Base-by-base conservation (phyloP, 2,888 invertebrate species). In the Tenthredo notha region DNA sequence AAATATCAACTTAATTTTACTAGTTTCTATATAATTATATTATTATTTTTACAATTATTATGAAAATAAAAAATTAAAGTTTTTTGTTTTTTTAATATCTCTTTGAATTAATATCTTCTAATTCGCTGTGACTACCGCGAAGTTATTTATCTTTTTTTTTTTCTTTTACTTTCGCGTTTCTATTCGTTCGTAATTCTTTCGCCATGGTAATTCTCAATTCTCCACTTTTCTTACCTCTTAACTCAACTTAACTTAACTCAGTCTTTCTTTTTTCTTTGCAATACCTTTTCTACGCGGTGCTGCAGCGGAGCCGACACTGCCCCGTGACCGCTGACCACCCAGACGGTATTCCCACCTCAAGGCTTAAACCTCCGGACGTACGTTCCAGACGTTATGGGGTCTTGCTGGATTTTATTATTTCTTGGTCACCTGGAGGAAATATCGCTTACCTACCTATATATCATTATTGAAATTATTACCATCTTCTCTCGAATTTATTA, bases 331-430 rank as follows among this genome's bases (percentile, higher is more conserved):
- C 43, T 83, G 83, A 83, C 83, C 83, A 83, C 83, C 83, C 83
- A 83, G 83, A 83, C 83, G 21, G 83, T 65, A 83, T 83, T 70
- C 83, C 67, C 83, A 47, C 43, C 83, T 40, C 80, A 58, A 80
- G 61, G 61, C 37, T 80, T 40, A 33, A 54, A 54, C 18, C 47
- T 77, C 77, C 29, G 25, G 54, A 67, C 83, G 83, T 67, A 83
- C 83, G 83, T 83, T 83, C 83, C 83, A 70, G 83, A 83, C 83
- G 47, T 61, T 50, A 77, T 74, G 74, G 77, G 77, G 54, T 54
- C 77, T 43, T 43, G 74, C n/a, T 9, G 2, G 21, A 74, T 37
- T 70, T 75, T 75, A 40, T 75, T 47, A 40, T 75, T 47, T 15
- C 43, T 40, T 47, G 12, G 75, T 75, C 37, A 33, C 29, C 33